Evolutionary conservation across 1,140 invertebrate species (phyloP), one percentile per base, ranked within the genome.

Genomic region (Rhynchophorus ferrugineus): DNA sequence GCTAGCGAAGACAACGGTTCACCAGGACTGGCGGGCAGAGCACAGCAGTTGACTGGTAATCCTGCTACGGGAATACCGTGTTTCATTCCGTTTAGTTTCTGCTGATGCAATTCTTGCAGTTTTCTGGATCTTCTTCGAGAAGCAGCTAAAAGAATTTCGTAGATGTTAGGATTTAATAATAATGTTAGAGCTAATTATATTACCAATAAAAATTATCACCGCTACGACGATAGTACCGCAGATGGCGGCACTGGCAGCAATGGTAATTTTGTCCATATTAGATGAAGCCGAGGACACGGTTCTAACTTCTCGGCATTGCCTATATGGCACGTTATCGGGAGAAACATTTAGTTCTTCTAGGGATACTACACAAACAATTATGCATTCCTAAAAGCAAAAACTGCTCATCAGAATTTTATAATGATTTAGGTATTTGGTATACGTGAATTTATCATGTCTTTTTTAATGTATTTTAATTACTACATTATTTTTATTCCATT

Each of bases 241-340:
- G 61, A 94, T 91, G n/a, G 89, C 89, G 6, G 90, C 90, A 61
- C 87, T 91, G 1, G 90, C 90, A 8, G 85, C 90, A 60, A 95
- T 95, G 17, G 91, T 93, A 62, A 95, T 91, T 68, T 91, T 92
- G 68, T 95, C 91, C 84, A 94, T 90, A 70, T 91, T 89, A 9
- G 85, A 89, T 19, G 84, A 81, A 11, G 84, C 80, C 22, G 84
- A 83, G 43, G 81, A 79, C 20, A 88, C 87, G 0, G 87, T 91
- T 24, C 88, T 79, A 11, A 95, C 85, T 73, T 95, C 91, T 22
- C 86, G 78, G 63, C 91, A 95, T 69, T 94, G 90, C 20, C 78
- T 78, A 66, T 85, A 87, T 1, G 89, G 89, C 16, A 94, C 88
- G 29, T 82, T 85, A 47, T 89, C 85, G 11, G 89, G 88, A 16